These are phyloP conservation scores for Macaca nemestrina DNA, from an alignment of 2,113 vertebrate genomes.

Conservation along the genomic window DNA sequence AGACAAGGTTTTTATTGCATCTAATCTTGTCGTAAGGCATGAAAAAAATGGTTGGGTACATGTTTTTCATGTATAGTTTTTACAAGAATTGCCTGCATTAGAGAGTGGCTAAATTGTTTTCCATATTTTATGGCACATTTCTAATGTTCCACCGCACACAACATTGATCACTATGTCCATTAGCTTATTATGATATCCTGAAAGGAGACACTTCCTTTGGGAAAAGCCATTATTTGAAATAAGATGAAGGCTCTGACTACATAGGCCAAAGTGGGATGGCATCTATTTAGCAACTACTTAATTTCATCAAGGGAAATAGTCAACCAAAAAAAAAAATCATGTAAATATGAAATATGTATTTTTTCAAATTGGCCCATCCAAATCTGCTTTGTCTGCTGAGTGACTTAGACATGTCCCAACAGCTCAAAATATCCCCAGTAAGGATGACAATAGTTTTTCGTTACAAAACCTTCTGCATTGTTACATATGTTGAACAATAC, in stretches of 20 bases:
- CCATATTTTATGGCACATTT: conserved; percentile 69
- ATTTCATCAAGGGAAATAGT: conserved; percentile 46
- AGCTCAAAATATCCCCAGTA: neutral
- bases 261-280: neutral
- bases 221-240: conserved; percentile 75
- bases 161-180: conserved; percentile 76
- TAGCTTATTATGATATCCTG: conserved; percentile 72
- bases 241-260: conserved; percentile 31
- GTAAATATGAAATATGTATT: neutral
- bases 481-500: neutral
- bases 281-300: conserved; percentile 46
- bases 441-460: neutral
- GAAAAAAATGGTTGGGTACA: conserved; percentile 46
- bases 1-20: conserved; percentile 80
- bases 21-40: conserved; percentile 76
- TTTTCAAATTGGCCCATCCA: neutral
- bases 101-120: conserved; percentile 62
- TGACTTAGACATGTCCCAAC: neutral
- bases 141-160: conserved; percentile 64
- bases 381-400: neutral
- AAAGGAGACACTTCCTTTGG: conserved; percentile 75
- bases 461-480: neutral
- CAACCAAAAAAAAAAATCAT: neutral
- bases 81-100: conserved; percentile 70
- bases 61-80: conserved; percentile 69